Conservation (phyloP, 2,113 vertebrate species). For the Cettia cetti region DNA sequence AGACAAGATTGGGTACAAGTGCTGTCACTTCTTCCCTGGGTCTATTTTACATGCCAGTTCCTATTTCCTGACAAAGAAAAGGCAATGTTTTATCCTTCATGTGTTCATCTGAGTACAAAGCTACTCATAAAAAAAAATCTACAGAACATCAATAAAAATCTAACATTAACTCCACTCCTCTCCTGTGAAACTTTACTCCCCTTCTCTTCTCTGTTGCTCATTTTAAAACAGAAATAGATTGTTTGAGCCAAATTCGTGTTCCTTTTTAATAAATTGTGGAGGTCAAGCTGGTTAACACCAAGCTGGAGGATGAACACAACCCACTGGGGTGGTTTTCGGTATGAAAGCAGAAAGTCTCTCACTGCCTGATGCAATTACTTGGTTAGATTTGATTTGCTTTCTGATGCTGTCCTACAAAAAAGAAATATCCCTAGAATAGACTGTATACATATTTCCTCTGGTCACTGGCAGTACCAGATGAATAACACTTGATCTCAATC, state of each 20-base stretch:
- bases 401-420: not conserved
- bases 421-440: not conserved
- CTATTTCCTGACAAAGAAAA: not conserved
- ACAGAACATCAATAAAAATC: not conserved
- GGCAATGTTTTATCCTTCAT: not conserved
- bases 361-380: not conserved
- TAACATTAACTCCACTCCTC: not conserved
- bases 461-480: not conserved
- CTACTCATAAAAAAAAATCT: not conserved
- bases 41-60: not conserved
- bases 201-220: not conserved
- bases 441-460: not conserved
- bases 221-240: not conserved
- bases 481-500: not conserved
- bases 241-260: not conserved
- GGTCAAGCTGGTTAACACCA: not conserved
- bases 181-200: not conserved
- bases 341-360: not conserved
- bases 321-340: not conserved
- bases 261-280: not conserved
- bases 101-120: not conserved
- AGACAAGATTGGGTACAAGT: not conserved
- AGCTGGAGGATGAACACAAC: not conserved
- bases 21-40: not conserved
- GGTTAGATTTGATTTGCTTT: not conserved